Evolutionary conservation across 2,113 vertebrate species (phyloP).

Genomic region (Pyrgilauda ruficollis): DNA sequence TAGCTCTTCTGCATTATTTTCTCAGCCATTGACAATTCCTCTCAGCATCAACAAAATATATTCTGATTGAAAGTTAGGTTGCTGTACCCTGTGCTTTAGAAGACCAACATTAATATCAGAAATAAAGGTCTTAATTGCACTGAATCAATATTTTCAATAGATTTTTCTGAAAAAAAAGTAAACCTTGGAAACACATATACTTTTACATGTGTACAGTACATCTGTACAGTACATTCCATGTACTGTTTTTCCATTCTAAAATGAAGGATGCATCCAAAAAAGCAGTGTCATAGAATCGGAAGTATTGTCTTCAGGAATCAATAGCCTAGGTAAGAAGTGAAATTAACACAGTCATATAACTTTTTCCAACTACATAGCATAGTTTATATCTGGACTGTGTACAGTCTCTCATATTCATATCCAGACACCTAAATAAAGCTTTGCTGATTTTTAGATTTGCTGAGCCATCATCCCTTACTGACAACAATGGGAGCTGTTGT

Average conservation of each 20-base stretch:
- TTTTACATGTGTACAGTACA: background rate
- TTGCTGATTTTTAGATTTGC: constrained; percentile 14
- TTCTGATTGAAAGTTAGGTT: background rate
- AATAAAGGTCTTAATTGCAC: background rate
- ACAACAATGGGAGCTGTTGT: background rate
- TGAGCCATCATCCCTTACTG: background rate
- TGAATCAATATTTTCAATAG: background rate
- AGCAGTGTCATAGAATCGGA: background rate
- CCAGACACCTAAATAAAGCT: background rate
- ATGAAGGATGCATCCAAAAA: background rate
- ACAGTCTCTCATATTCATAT: background rate
- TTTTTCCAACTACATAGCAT: background rate
- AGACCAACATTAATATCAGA: background rate
- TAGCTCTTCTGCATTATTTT: background rate
- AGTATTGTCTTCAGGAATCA: background rate
- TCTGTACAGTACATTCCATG: background rate
- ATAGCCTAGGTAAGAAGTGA: background rate
- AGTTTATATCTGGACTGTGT: background rate
- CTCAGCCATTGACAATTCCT: background rate
- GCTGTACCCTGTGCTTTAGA: background rate
- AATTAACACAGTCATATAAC: background rate
- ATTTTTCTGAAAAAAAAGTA: background rate
- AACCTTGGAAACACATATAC: background rate
- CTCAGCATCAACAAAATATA: background rate
- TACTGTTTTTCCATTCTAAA: background rate